Base-by-base conservation (phyloP, 2,888 invertebrate genomes). In the Nycteola revayana region DNA sequence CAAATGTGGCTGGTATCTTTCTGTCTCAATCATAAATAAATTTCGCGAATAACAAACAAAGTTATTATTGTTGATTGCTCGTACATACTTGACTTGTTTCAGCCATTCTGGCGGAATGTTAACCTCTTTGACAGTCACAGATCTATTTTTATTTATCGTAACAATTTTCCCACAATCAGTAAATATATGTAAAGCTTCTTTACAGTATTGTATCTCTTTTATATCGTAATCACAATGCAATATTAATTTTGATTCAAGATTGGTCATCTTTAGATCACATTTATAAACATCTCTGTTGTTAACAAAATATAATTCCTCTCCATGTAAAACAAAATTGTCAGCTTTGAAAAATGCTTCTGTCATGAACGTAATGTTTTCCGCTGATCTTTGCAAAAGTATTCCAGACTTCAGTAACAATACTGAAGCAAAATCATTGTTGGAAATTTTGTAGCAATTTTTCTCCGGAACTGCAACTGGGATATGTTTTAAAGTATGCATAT, bases 1-100 rank as follows among this genome's bases (percentile, higher is more conserved):
- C 27, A 83, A 53, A 57, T 80, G 81, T 7, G 7, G 21, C 21
- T 65, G 54, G 20, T 74, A 71, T 24, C 66, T 60, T 10, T 81
- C 75, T 0, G 80, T 81, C 55, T 82, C 77, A 18, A 86, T 75
- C 61, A 77, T 75, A 18, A 86, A 82, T 29, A 86, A 39, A 46
- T 76, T 75, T 10, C 80, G 49, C 0, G 86, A 86, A 38, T 82
- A 85, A 40, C 77, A 83, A 1, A 86, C 70, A 46, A 71, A 84
- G 32, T 85, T 85, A 23, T 48, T 70, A 17, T 77, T 67, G 26
- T 85, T 75, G 1, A 84, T 60, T 1, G 70, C 70, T 42, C 50
- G 45, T 3, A 84, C 60, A 36, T 80, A 63, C 44, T 75, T 78
- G 0, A 85, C 74, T 21, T 81, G 80, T 21, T 61, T 66, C 1